Evolutionary conservation across 2,113 vertebrate species (phyloP).

Genomic region (Oryzias curvinotus): DNA sequence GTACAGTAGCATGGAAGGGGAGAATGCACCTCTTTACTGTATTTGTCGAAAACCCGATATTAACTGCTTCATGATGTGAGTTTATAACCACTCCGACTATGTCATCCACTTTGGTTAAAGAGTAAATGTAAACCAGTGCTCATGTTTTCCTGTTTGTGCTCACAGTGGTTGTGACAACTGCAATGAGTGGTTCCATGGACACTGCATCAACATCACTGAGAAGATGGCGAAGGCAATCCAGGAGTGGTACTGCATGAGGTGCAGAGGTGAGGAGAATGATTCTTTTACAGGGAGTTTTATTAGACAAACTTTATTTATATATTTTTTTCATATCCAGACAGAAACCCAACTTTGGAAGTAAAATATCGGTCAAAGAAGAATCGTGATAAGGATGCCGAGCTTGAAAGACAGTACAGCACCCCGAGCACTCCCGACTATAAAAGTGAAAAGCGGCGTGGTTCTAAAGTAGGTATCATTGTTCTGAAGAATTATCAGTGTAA

Average conservation of each 20-base stretch:
- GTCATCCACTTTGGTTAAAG: background rate
- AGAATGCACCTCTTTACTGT: slow-evolving; percentile 87
- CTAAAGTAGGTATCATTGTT: slow-evolving; percentile 64
- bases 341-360: slow-evolving; percentile 84
- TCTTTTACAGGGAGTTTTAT: background rate
- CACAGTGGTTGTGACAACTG: slow-evolving; percentile 91
- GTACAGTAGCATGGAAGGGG: slow-evolving; percentile 77
- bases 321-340: slow-evolving; percentile 65
- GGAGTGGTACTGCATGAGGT: slow-evolving; percentile 91
- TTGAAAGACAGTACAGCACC: slow-evolving; percentile 72
- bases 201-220: slow-evolving; percentile 92
- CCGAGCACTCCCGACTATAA: slow-evolving; percentile 74
- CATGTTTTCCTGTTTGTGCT: slow-evolving; percentile 5
- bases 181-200: slow-evolving; percentile 93
- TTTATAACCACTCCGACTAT: background rate
- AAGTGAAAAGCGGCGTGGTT: slow-evolving; percentile 76
- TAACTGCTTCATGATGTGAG: slow-evolving; percentile 94
- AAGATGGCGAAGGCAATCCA: slow-evolving; percentile 92
- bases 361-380: slow-evolving; percentile 88
- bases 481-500: background rate
- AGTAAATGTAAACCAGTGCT: background rate
- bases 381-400: slow-evolving; percentile 75
- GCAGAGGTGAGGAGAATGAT: slow-evolving; percentile 76
- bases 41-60: slow-evolving; percentile 89
- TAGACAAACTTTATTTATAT: background rate